Conservation (phyloP, 2,113 vertebrate species). For the Mixornis gularis region DNA sequence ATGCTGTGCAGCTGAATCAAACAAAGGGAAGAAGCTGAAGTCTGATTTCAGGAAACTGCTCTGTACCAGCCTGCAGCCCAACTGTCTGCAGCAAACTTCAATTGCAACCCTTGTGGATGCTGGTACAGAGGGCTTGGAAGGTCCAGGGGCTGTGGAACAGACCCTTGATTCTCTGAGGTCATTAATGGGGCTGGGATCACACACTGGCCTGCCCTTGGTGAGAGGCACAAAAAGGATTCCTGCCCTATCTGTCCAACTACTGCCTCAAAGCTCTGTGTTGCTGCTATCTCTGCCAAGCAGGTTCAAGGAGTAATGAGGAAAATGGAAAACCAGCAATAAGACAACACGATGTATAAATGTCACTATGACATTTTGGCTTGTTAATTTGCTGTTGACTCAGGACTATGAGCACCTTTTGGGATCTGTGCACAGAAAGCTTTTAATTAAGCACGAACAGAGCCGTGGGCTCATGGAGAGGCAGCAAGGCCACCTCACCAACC, state of each 20-base stretch:
- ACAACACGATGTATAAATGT: neutral
- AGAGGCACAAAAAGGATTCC: neutral
- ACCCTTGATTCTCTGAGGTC: neutral
- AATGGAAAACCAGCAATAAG: neutral
- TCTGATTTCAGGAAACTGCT: neutral
- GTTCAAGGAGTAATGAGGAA: neutral
- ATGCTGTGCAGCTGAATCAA: neutral
- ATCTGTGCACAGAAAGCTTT: neutral
- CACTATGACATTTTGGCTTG: neutral
- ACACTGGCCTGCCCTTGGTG: neutral
- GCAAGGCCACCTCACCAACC: neutral
- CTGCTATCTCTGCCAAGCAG: neutral
- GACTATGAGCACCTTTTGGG: neutral
- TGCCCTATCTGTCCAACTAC: neutral
- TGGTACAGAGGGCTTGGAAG: neutral
- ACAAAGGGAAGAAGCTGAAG: neutral
- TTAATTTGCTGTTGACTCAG: neutral
- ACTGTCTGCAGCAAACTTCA: neutral
- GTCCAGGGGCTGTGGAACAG: neutral
- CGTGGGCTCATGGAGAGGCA: rapidly evolving
- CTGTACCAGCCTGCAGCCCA: neutral
- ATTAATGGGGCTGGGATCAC: neutral
- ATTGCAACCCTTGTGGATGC: neutral
- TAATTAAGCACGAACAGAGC: neutral
- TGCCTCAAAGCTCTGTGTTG: neutral